Conservation (phyloP, 2,888 invertebrate genomes). For the Cetonia aurata region DNA sequence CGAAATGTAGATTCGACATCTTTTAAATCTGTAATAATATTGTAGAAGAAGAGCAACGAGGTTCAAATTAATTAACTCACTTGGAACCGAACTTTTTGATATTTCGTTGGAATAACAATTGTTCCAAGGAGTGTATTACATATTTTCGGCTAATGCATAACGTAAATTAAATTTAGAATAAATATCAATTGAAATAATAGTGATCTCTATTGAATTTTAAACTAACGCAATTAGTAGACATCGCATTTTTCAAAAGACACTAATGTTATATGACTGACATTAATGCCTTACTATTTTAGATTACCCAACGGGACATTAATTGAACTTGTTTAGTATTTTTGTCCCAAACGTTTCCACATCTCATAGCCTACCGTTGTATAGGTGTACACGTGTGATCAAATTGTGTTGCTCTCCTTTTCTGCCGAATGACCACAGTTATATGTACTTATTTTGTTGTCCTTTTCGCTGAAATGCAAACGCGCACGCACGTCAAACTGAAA, state of each 20-base stretch:
- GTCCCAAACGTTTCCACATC: constrained; percentile 23
- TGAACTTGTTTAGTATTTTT: constrained; percentile 33
- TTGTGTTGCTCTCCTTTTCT: constrained; percentile 26
- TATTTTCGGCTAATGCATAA: too few relatives aligned
- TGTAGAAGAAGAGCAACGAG: too few relatives aligned
- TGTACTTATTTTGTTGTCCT: not conserved
- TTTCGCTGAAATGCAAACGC: constrained; percentile 31
- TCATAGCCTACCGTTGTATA: constrained; percentile 2
- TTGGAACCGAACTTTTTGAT: too few relatives aligned
- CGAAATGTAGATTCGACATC: too few relatives aligned
- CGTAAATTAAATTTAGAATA: too few relatives aligned
- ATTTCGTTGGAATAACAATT: too few relatives aligned
- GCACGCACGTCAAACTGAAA: constrained; percentile 31
- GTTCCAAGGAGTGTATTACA: too few relatives aligned
- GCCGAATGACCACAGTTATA: not conserved
- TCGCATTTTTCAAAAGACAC: not conserved
- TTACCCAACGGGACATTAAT: constrained; percentile 34
- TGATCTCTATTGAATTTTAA: too few relatives aligned
- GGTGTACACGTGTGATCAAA: constrained; percentile 17
- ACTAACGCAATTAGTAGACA: constrained; percentile 6
- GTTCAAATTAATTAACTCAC: too few relatives aligned
- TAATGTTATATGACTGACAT: constrained; percentile 28
- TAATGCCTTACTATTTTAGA: constrained; percentile 30
- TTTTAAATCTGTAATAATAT: too few relatives aligned
- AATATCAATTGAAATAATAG: too few relatives aligned